A percentile compares a stretch with the other conserved stretches of the same genome.
Evolutionary conservation across 92 coral and sea anemone species (phyloP).

Genomic region (Desmophyllum pertusum): DNA sequence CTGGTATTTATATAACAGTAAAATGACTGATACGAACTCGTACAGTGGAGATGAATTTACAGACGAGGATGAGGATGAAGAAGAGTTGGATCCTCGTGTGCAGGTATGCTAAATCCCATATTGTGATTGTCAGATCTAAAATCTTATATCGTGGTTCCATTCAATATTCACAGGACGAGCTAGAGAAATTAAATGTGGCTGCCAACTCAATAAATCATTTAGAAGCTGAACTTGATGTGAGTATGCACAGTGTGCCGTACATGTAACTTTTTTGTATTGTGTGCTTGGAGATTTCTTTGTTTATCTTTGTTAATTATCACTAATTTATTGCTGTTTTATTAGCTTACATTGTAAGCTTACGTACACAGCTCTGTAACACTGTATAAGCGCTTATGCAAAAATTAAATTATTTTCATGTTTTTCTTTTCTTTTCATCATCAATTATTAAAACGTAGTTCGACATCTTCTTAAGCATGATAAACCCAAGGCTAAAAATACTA

Average conservation of each 20-base stretch:
- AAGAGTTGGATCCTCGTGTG: conserved; percentile 93
- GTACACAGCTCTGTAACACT: too few relatives aligned
- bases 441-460: too few relatives aligned
- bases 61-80: conserved; percentile 86
- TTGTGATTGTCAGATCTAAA: too few relatives aligned
- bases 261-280: not conserved
- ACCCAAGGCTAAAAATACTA: too few relatives aligned
- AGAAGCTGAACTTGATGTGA: conserved; percentile 95
- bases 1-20: conserved; percentile 7
- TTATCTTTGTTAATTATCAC: not conserved
- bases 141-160: not conserved
- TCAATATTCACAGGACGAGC: conserved; percentile 70
- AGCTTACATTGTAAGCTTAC: too few relatives aligned
- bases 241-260: conserved; percentile 23
- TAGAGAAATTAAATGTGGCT: conserved; percentile 89
- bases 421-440: too few relatives aligned
- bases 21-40: conserved; percentile 66
- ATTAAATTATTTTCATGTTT: not conserved
- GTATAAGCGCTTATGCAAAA: too few relatives aligned
- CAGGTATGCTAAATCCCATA: conserved; percentile 58
- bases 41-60: conserved; percentile 70
- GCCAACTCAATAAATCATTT: conserved; percentile 93
- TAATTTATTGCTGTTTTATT: too few relatives aligned
- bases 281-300: not conserved
- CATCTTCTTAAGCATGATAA: too few relatives aligned